phyloP scores from a whole-genome alignment of 1,140 invertebrate genomes.

The Leptonema lineaticorne region DNA sequence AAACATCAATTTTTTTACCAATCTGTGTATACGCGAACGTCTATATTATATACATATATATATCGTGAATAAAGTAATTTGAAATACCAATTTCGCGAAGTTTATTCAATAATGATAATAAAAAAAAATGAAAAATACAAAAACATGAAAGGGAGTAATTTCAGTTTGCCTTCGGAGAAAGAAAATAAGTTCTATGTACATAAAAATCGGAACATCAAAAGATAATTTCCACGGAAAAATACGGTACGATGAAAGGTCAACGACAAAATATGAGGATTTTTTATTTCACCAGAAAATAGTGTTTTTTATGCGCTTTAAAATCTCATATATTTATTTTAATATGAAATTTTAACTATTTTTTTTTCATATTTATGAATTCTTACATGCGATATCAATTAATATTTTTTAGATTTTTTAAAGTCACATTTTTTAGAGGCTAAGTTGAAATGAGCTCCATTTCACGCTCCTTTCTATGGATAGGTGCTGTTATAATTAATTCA shows the following conservation, averaged over 20 bases:
- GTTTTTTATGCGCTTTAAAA: background rate
- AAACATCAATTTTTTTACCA: too few relatives aligned
- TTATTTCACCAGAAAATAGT: background rate
- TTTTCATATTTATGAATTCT: background rate
- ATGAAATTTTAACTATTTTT: background rate
- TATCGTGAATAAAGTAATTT: background rate
- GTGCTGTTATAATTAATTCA: too few relatives aligned
- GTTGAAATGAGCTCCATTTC: too few relatives aligned
- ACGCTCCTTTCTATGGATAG: too few relatives aligned
- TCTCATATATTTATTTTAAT: background rate
- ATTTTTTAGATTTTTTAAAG: background rate
- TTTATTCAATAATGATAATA: slow-evolving; percentile 20
- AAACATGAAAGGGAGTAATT: slow-evolving; percentile 15
- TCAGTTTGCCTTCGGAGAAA: slow-evolving; percentile 13
- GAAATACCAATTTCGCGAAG: slow-evolving; percentile 5
- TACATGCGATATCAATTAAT: background rate
- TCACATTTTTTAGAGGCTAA: background rate
- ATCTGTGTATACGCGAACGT: too few relatives aligned
- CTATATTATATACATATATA: too few relatives aligned
- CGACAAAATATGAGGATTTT: background rate
- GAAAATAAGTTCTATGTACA: slow-evolving; percentile 21
- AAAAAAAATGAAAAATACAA: slow-evolving; percentile 3
- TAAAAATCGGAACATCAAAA: slow-evolving; percentile 21
- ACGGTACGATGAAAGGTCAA: slow-evolving; percentile 27
- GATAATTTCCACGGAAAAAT: slow-evolving; percentile 31